Base-by-base conservation (phyloP, 2,113 vertebrate genomes). In the Pleuronectes platessa region DNA sequence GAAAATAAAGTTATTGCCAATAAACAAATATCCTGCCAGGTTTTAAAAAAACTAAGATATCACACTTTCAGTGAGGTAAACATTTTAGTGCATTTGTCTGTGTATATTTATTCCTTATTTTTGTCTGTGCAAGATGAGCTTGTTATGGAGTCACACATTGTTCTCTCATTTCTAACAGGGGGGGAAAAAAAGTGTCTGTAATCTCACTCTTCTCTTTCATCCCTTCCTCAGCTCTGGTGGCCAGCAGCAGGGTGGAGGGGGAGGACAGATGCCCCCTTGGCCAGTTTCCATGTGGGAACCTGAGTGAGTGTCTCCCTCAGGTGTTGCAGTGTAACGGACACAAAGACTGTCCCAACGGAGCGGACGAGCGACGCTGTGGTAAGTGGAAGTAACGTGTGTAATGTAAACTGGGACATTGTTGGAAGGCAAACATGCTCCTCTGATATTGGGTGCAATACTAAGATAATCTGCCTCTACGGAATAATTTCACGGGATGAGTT, bases 281-380 rank as follows among this genome's bases (percentile, higher is more conserved):
- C 6, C 95, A 94, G 71, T 96, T 97, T 55, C 95, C 96, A 23
- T 95, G 95, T 81, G 95, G 95, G 37, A 97, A 96, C 74, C 84
- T 94, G 53, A 95, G 55, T 0, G 90, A 80, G 2, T 96, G 95
- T 53, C 86, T 96, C 37, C 96, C 88, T 0, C 82, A 90, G 61
- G 87, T 85, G 70, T 91, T 96, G 65, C 93, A 94, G 70, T 96
- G 95, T 8, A 95, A 96, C 17, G 94, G 94, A 1, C 76, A 93
- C 87, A 92, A 90, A n/a, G 95, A 96, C 86, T 96, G 94, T 60
- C 89, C 88, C n/a, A 96, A 97, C 2, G 92, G 93, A 15, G 94
- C 94, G 0, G 96, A 97, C 0, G 93, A 97, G 77, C 86, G 89
- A 1, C 90, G 84, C 54, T 95, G 94, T 76, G 95, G 92, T 95